Evolutionary conservation across 2,888 invertebrate species (phyloP), one percentile per base, ranked within the genome.

Genomic region (Cynaeus angustus): DNA sequence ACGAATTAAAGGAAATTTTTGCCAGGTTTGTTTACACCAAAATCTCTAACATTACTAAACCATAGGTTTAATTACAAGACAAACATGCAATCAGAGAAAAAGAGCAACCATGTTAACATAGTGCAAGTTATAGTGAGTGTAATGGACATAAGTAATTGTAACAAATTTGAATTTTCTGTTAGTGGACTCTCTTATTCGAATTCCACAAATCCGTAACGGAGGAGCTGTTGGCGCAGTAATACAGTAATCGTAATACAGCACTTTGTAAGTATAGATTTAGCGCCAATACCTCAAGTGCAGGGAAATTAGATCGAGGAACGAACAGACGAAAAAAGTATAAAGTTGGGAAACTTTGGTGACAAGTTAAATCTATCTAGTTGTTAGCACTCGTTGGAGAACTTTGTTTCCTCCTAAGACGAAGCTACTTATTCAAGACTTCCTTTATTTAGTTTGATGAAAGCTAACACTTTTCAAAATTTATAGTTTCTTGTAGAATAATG

Each of bases 1-100:
- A 98, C 85, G 98, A 99, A 87, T 92, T 99, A 79, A 98, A 98
- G 89, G 97, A 98, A 87, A 94, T 99, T 84, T 98, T 98, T 88
- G 94, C 94, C 91, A 97, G 97, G 97, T 98, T 87, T 87, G 88
- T 65, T 16, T 13, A 66, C 53, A 26, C 43, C 37, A 66, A 62
- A 65, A 30, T 38, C 3, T 37, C 33, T 68, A 61, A 66, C 46
- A 41, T 26, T 33, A 46, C 37, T 53, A 64, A 61, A 9, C 21
- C 28, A 33, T 48, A 58, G 13, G 28, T 37, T 5, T 28, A 68
- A 50, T 59, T 21, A 50, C 28, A 28, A 52, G 14, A 43, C n/a
- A 41, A 65, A 28, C 10, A 66, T 53, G 73, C 72, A 45, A 59
- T 46, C 56, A 30, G 10, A 45, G 37, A 61, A 37, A 61, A 53